Evolutionary conservation across 2,113 vertebrate species (phyloP).

Genomic region (Podiceps cristatus): DNA sequence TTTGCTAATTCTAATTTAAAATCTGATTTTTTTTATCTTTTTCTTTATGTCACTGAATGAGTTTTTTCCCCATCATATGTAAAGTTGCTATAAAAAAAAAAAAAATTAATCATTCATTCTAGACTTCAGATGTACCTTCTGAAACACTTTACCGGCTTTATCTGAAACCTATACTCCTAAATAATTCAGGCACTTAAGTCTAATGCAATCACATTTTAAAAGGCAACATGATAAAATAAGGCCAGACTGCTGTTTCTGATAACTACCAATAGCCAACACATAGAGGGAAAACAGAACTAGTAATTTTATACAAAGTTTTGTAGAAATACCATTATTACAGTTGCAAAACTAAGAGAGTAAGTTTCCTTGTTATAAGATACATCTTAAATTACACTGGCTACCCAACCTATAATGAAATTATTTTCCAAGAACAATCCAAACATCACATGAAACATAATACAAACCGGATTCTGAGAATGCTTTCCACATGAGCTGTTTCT

Average conservation of each 20-base stretch:
- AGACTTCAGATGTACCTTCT: background rate
- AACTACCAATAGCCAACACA: background rate
- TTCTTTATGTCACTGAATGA: background rate
- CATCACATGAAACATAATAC: background rate
- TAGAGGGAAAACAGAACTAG: background rate
- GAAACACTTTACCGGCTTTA: background rate
- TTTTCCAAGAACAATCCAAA: background rate
- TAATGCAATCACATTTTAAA: background rate
- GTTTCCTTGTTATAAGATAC: background rate
- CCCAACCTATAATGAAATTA: background rate
- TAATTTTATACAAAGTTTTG: background rate
- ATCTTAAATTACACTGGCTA: background rate
- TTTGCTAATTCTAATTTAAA: background rate
- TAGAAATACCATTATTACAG: background rate
- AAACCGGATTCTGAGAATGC: background rate
- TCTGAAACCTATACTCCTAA: background rate
- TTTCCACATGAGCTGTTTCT: background rate
- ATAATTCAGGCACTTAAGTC: background rate
- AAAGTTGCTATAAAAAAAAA: background rate
- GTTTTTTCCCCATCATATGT: background rate
- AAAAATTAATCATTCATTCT: background rate
- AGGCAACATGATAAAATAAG: background rate
- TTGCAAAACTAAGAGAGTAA: background rate
- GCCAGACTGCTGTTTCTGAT: background rate
- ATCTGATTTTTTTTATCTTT: background rate